These are phyloP conservation scores for Linyphia triangularis DNA, from an alignment of 2,888 invertebrate species.

Conservation along the genomic window DNA sequence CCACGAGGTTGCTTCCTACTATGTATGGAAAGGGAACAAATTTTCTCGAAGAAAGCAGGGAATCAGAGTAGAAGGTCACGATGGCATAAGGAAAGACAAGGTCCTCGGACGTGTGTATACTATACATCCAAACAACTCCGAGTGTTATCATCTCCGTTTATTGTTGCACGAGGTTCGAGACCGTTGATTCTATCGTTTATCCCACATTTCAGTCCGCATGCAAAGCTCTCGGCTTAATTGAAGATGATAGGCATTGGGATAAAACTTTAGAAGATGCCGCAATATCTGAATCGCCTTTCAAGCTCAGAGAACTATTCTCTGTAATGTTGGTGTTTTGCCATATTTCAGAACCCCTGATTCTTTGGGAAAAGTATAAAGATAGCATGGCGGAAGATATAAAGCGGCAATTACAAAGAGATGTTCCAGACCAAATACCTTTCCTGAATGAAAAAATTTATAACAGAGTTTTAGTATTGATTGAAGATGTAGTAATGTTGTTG, in stretches of 20 bases:
- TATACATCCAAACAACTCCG: constrained; percentile 16
- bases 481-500: background rate
- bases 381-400: background rate
- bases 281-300: constrained; percentile 25
- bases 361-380: constrained; percentile 12
- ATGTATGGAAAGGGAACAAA: background rate
- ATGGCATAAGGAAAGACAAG: background rate
- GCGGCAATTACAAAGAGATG: background rate
- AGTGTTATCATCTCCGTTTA: constrained; percentile 9
- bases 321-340: background rate
- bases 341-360: background rate
- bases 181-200: background rate
- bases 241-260: constrained; percentile 69
- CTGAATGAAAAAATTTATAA: background rate
- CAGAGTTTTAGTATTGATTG: background rate
- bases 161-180: background rate
- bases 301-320: constrained; percentile 75
- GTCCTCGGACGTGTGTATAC: constrained; percentile 8
- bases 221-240: constrained; percentile 20
- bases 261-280: constrained; percentile 69
- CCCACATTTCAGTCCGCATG: constrained; percentile 13
- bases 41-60: constrained; percentile 74
- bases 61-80: background rate
- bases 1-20: background rate
- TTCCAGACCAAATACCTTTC: no score